Percentiles rank a stretch among this genome's conserved stretches.
Conservation (phyloP, 2,113 vertebrate species). For the Tursiops truncatus region DNA sequence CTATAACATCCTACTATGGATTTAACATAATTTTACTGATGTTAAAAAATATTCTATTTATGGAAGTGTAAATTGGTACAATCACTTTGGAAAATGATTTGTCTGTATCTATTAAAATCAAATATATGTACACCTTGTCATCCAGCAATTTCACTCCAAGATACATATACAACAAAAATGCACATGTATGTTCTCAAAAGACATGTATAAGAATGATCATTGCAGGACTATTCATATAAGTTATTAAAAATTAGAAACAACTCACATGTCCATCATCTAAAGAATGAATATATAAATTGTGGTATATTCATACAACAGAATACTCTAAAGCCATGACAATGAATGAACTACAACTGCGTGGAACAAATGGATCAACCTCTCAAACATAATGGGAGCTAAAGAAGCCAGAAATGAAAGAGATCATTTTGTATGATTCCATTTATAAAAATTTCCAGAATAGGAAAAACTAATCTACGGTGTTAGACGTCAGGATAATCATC, state of each 20-base stretch:
- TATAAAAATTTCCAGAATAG: not conserved
- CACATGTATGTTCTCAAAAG: not conserved
- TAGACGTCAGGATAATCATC: not conserved
- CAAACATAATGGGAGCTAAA: not conserved
- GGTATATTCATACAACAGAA: not conserved
- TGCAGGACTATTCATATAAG: not conserved
- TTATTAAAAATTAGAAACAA: not conserved
- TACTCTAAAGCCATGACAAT: not conserved
- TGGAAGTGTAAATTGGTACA: not conserved
- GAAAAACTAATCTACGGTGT: not conserved
- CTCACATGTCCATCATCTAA: not conserved
- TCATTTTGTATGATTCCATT: not conserved
- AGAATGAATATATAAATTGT: not conserved
- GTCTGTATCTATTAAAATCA: not conserved
- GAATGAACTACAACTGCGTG: not conserved
- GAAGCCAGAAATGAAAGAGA: not conserved
- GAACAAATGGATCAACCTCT: not conserved
- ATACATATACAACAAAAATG: constrained; percentile 6
- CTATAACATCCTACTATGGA: not conserved
- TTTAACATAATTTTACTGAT: constrained; percentile 36
- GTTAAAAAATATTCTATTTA: constrained; percentile 27
- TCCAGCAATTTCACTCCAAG: not conserved
- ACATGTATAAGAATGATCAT: not conserved
- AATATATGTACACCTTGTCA: not conserved
- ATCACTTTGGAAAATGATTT: not conserved